phyloP scores from a whole-genome alignment of 2,113 vertebrate genomes.

The Tylochromis polylepis region DNA sequence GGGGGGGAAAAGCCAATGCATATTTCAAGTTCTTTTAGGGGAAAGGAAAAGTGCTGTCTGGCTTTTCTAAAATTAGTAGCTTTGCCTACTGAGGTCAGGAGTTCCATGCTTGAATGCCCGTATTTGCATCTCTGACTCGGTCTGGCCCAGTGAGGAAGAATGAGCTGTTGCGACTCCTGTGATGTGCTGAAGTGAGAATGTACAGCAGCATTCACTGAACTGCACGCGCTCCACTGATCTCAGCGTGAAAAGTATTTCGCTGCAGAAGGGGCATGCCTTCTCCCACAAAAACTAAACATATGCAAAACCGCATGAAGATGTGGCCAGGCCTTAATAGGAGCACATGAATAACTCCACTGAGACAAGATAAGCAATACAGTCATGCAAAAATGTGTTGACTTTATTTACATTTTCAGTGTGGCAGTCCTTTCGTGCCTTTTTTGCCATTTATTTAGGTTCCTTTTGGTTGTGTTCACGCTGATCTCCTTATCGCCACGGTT shows the following conservation, averaged over 20 bases:
- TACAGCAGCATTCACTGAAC: conserved; percentile 43
- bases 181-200: conserved; percentile 49
- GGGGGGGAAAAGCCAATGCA: background rate
- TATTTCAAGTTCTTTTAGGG: conserved; percentile 14
- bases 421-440: background rate
- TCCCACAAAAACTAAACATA: conserved; percentile 29
- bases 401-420: background rate
- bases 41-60: conserved; percentile 28
- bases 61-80: conserved; percentile 35
- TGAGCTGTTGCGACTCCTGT: conserved; percentile 40
- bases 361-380: background rate
- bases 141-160: conserved; percentile 48
- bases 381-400: background rate
- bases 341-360: background rate
- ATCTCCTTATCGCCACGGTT: background rate
- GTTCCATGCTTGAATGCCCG: conserved; percentile 29
- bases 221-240: conserved; percentile 50
- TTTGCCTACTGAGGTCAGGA: conserved; percentile 43
- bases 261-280: conserved; percentile 25
- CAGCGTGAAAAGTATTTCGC: conserved; percentile 50
- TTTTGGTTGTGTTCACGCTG: background rate
- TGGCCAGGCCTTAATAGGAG: background rate
- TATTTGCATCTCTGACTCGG: conserved; percentile 60
- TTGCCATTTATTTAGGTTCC: background rate
- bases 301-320: conserved; percentile 30